Percentiles rank a stretch among this genome's conserved stretches.
Evolutionary conservation across 1,140 invertebrate species (phyloP).

Genomic region (Campodea augens): DNA sequence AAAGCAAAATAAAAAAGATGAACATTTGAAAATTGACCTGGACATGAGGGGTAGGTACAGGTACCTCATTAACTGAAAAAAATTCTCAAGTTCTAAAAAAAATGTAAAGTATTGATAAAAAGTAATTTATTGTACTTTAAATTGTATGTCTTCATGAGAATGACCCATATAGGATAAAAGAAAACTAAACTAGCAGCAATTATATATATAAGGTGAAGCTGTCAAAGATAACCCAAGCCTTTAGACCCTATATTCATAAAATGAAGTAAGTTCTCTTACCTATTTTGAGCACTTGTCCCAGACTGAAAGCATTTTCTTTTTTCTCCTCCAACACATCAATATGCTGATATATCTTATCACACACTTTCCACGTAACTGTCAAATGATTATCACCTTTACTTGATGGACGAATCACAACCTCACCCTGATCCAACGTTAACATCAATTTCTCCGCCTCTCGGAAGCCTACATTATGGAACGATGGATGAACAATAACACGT

Average conservation of each 20-base stretch:
- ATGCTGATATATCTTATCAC: constrained; percentile 83
- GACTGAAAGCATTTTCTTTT: constrained; percentile 89
- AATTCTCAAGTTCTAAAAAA: neutral
- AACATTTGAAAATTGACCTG: too few relatives aligned
- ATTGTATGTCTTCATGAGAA: neutral
- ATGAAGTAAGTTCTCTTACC: constrained; percentile 21
- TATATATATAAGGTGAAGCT: too few relatives aligned
- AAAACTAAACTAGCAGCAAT: too few relatives aligned
- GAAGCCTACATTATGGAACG: constrained; percentile 92
- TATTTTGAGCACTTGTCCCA: constrained; percentile 78
- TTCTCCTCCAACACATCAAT: constrained; percentile 90
- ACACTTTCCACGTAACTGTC: constrained; percentile 96
- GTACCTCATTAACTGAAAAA: neutral
- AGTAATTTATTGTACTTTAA: too few relatives aligned
- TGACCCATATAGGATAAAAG: constrained; percentile 7
- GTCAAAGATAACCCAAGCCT: too few relatives aligned
- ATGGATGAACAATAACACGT: constrained; percentile 90
- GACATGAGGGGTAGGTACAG: too few relatives aligned
- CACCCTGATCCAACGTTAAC: constrained; percentile 82
- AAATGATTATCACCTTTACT: constrained; percentile 85
- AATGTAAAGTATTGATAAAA: neutral
- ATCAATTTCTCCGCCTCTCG: constrained; percentile 80
- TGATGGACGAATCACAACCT: constrained; percentile 87
- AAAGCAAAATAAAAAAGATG: too few relatives aligned
- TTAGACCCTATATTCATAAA: too few relatives aligned